These are phyloP conservation scores for Eilema sororculum DNA, from an alignment of 2,888 invertebrate genomes.

Conservation along the genomic window DNA sequence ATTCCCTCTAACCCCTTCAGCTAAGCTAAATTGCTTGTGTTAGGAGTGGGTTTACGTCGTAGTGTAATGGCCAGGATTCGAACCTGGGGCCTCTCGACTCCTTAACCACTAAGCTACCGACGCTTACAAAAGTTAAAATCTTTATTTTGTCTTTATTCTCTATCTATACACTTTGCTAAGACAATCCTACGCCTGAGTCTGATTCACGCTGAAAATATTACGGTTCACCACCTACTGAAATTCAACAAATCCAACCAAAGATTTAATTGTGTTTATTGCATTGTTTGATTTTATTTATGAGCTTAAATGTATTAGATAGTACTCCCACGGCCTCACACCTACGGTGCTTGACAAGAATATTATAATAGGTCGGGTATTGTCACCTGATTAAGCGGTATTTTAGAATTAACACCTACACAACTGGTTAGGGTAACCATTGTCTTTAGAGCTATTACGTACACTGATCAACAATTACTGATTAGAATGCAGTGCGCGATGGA, in stretches of 20 bases:
- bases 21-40: too few species aligned
- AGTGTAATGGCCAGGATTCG: too few species aligned
- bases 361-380: background rate
- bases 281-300: constrained; percentile 3
- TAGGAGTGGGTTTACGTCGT: too few species aligned
- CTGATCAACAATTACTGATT: constrained; percentile 1
- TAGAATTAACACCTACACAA: background rate
- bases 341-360: background rate
- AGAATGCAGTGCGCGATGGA: background rate
- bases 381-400: background rate
- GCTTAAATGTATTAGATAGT: background rate
- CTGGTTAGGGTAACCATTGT: background rate
- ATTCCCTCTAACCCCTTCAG: too few species aligned
- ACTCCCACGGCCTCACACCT: background rate
- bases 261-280: background rate
- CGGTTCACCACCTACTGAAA: background rate
- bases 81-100: too few species aligned
- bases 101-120: too few species aligned
- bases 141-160: too few species aligned
- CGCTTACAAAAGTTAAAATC: too few species aligned
- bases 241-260: background rate
- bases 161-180: too few species aligned
- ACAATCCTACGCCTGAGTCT: too few species aligned
- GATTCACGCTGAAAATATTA: background rate
- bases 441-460: background rate